These are phyloP conservation scores for Diadumene lineata DNA, from an alignment of 92 coral and sea anemone genomes.

Conservation along the genomic window DNA sequence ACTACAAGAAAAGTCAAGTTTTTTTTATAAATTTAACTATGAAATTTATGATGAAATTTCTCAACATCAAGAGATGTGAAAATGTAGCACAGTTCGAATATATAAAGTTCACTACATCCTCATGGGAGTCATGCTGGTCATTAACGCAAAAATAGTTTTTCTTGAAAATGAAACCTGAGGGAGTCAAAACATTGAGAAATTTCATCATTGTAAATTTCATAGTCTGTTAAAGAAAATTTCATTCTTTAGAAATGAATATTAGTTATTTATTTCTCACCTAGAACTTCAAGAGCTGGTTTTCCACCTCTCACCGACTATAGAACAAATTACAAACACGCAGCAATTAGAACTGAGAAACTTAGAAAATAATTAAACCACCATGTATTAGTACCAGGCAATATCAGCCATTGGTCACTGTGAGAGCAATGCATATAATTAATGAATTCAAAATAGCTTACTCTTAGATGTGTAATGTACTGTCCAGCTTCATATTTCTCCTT, in stretches of 20 bases:
- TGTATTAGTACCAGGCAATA: not conserved
- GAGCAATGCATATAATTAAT: not conserved
- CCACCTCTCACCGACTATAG: constrained; percentile 50
- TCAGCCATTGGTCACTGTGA: not conserved
- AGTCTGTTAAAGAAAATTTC: no score
- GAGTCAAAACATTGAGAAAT: no score
- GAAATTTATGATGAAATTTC: not conserved
- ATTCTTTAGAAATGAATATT: no score
- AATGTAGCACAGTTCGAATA: not conserved
- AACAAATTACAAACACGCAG: no score
- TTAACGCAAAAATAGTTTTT: no score
- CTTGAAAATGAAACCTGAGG: no score
- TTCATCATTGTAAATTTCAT: no score
- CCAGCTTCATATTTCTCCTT: constrained; percentile 71
- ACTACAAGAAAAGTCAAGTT: not conserved
- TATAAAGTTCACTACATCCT: not conserved
- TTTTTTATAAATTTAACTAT: no score
- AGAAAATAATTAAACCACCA: not conserved
- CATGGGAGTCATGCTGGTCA: no score
- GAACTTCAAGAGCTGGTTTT: constrained; percentile 29
- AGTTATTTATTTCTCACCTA: no score
- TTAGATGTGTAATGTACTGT: constrained; percentile 48
- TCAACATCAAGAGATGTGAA: no score
- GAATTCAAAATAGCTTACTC: constrained; percentile 35
- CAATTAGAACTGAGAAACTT: not conserved